These are phyloP conservation scores for Centropus bengalensis DNA, from an alignment of 2,113 vertebrate species.

Conservation along the genomic window DNA sequence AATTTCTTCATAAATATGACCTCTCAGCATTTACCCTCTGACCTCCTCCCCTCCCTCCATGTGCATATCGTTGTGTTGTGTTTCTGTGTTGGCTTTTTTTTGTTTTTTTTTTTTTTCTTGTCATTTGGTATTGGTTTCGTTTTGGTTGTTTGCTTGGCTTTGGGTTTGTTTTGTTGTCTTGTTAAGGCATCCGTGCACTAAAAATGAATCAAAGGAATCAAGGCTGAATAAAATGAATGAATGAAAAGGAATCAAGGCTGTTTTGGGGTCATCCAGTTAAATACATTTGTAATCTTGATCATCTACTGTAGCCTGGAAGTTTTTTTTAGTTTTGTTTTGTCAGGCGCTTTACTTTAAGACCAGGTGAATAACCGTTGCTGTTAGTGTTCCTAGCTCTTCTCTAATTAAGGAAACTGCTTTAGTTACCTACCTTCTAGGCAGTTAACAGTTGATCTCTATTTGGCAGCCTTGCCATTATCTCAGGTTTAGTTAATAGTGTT, in stretches of 20 bases:
- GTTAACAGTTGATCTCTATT: neutral
- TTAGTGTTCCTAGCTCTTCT: neutral
- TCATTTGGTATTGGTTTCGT: too few species aligned
- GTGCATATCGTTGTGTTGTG: neutral
- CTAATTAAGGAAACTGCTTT: neutral
- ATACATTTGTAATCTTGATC: neutral
- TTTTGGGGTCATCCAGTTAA: neutral
- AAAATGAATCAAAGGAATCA: neutral
- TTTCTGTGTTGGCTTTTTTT: neutral
- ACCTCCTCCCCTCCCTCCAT: accelerated
- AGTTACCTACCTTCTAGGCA: neutral
- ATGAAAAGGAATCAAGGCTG: neutral
- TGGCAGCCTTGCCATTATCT: neutral
- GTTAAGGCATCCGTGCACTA: neutral
- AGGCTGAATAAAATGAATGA: neutral
- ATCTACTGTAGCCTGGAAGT: neutral
- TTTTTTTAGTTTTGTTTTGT: neutral
- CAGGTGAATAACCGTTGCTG: neutral
- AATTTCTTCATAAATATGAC: neutral
- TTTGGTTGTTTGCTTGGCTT: neutral
- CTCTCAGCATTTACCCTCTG: neutral
- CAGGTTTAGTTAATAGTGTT: neutral
- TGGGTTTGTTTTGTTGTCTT: neutral
- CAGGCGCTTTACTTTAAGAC: neutral
- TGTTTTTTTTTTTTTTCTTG: neutral